Evolutionary conservation across 1,140 invertebrate species (phyloP), one percentile per base, ranked within the genome.

Genomic region (Frieseomelitta varia): DNA sequence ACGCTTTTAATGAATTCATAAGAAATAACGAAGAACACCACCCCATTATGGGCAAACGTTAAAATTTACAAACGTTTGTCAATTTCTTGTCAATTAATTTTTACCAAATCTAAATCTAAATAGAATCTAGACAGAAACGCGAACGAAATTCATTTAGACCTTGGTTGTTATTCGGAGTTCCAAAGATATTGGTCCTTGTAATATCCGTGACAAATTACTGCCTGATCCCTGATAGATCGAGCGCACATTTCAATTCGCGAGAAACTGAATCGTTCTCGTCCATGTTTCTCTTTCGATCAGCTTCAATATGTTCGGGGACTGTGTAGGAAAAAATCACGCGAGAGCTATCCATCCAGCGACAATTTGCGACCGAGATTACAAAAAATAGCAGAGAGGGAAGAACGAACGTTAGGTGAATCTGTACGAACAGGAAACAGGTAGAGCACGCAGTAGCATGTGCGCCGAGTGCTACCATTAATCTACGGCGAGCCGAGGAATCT

Each of bases 311-410:
- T 63, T 27, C 14, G 4, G 15, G 27, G 6, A 65, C 27, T 65
- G 27, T 8, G 15, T 3, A 4, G 1, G n/a, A 15, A 10, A 61
- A n/a, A 12, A 47, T 24, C 90, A 78, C 82, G 76, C 27, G 88
- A 88, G 88, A 91, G 81, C 79, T 86, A 91, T 91, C 87, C 87
- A 87, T 91, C 90, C 91, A 88, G 58, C 79, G 87, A 12, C 79
- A 90, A 90, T 90, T 87, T 86, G 81, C 79, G 53, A 90, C 84
- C 11, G 34, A 39, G 3, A 34, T 14, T 63, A 14, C 14, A 30
- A 67, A 4, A n/a, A 39, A 19, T 21, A 21, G 1, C 30, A 2
- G 4, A 3, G 3, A 68, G 1, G 21, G 4, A 1, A 21, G 30
- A 14, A 24, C 8, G 17, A 67, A 19, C 10, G 19, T 11, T 19